Evolutionary conservation across 2,888 invertebrate species (phyloP).

Genomic region (Drosophila formosana): DNA sequence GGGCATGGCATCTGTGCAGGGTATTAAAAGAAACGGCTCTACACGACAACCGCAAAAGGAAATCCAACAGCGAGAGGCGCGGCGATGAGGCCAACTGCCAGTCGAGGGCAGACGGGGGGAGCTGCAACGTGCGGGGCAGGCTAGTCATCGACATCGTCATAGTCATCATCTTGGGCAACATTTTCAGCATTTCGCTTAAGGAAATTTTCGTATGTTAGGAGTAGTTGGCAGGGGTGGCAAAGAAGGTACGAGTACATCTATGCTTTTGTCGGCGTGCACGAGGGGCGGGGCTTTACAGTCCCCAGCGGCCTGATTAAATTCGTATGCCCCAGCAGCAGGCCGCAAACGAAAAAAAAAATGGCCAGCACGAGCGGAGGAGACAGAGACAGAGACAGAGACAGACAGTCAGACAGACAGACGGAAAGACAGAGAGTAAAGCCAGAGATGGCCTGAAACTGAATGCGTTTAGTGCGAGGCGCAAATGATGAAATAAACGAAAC

Average conservation of each 20-base stretch:
- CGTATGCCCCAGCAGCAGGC: constrained; percentile 48
- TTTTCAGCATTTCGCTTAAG: constrained; percentile 68
- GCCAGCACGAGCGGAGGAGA: constrained; percentile 37
- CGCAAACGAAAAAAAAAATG: constrained; percentile 28
- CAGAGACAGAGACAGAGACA: constrained; percentile 16
- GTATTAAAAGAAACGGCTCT: constrained; percentile 34
- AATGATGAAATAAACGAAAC: constrained; percentile 80
- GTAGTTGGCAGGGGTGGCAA: constrained; percentile 27
- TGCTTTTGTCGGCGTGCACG: constrained; percentile 15
- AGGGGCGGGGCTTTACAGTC: constrained; percentile 68
- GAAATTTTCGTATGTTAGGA: constrained; percentile 53
- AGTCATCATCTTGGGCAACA: constrained; percentile 71
- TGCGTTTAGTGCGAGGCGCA: constrained; percentile 77
- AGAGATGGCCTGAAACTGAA: constrained; percentile 40
- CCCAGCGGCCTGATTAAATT: constrained; percentile 80
- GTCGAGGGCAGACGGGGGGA: not conserved
- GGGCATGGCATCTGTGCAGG: constrained; percentile 5
- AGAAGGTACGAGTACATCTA: constrained; percentile 39
- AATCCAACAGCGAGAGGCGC: constrained; percentile 42
- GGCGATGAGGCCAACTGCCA: constrained; percentile 43
- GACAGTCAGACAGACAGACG: constrained; percentile 22
- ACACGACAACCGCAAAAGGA: constrained; percentile 57
- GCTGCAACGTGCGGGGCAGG: constrained; percentile 1
- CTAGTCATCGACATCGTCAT: constrained; percentile 73
- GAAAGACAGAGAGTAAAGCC: not conserved